Evolutionary conservation across 2,797 vertebrate genomes (phyloP).

Genomic region (Morus bassanus): DNA sequence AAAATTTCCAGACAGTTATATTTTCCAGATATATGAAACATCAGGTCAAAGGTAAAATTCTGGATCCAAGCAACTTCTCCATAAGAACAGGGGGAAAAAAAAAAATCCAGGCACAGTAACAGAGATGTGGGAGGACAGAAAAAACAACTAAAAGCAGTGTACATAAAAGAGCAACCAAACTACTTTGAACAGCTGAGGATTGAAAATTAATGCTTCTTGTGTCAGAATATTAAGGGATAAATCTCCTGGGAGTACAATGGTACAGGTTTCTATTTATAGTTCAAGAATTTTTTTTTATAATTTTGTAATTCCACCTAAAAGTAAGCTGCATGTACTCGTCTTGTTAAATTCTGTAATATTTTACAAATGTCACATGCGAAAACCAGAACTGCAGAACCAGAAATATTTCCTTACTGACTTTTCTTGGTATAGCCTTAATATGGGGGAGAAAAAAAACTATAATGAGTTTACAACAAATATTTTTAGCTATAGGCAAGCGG

Average conservation of each 20-base stretch:
- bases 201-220: background rate
- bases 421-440: background rate
- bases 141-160: background rate
- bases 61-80: background rate
- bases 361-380: background rate
- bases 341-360: background rate
- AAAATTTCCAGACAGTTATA: background rate
- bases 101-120: background rate
- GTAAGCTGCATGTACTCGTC: background rate
- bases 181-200: background rate
- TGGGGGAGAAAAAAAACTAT: background rate
- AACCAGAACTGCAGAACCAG: background rate
- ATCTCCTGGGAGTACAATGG: background rate
- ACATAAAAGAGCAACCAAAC: background rate
- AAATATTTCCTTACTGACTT: background rate
- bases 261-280: background rate
- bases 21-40: conserved; percentile 31
- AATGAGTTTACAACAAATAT: background rate
- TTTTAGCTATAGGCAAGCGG: background rate
- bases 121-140: background rate
- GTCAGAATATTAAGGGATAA: background rate
- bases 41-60: background rate
- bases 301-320: background rate
- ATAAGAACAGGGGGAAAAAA: background rate
- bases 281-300: background rate